These are phyloP conservation scores for Drosophila incognita DNA, from an alignment of 2,888 invertebrate genomes.

Conservation along the genomic window DNA sequence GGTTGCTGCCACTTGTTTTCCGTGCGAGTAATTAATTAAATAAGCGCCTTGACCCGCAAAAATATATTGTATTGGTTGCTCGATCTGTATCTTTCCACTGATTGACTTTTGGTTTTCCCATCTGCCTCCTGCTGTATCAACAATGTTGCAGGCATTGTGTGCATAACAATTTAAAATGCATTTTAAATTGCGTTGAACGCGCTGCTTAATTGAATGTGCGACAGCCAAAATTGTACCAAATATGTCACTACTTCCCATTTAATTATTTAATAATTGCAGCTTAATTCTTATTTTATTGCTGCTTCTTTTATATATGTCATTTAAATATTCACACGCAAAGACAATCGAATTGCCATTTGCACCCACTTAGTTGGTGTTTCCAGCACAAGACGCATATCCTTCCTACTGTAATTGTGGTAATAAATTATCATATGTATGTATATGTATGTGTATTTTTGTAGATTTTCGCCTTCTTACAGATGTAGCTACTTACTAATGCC, in stretches of 20 bases:
- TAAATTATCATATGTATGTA: no score
- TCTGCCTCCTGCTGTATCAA: constrained; percentile 22
- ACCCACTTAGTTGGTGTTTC: background rate
- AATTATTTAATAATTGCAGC: constrained; percentile 26
- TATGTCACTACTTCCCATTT: constrained; percentile 22
- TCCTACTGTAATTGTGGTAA: background rate
- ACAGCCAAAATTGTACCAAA: constrained; percentile 30
- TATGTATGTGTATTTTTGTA: background rate
- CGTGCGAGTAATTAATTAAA: constrained; percentile 75
- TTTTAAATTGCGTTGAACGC: constrained; percentile 36
- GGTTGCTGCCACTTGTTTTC: constrained; percentile 58
- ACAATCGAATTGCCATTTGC: background rate
- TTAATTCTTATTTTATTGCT: constrained; percentile 10
- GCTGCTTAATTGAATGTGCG: constrained; percentile 23
- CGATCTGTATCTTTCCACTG: constrained; percentile 58
- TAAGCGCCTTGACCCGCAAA: constrained; percentile 74
- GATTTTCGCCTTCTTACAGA: background rate
- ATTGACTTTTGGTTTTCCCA: constrained; percentile 72
- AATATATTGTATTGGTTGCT: constrained; percentile 68
- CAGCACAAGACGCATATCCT: background rate
- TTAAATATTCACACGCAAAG: constrained; percentile 1
- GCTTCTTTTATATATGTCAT: background rate
- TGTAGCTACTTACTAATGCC: background rate
- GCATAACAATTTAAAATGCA: constrained; percentile 44
- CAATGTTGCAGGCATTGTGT: constrained; percentile 57